Percentiles rank a stretch among this genome's conserved stretches.
These are phyloP conservation scores for Ormyrus nitidulus DNA, from an alignment of 2,888 invertebrate species.

Conservation along the genomic window DNA sequence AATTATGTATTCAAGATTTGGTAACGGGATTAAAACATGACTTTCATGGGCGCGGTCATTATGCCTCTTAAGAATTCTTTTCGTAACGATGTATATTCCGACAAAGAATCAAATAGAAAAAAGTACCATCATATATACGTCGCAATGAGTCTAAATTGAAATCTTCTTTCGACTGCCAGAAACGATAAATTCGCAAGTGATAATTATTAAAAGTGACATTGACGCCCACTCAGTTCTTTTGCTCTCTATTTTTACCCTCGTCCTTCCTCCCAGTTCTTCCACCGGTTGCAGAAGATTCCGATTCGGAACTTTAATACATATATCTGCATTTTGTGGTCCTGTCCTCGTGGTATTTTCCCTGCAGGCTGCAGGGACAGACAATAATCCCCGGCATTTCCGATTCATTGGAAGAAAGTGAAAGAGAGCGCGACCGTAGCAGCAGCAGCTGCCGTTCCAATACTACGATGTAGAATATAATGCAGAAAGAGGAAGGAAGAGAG, in stretches of 20 bases:
- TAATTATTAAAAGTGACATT: conserved; percentile 3
- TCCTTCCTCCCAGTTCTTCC: neutral
- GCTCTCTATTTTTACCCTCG: neutral
- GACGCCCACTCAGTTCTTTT: conserved; percentile 6
- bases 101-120: no score
- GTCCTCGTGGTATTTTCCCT: no score
- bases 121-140: no score
- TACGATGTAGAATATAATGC: no score
- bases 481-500: neutral
- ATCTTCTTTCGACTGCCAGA: neutral
- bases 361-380: neutral
- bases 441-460: no score
- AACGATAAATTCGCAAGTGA: neutral
- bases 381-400: neutral
- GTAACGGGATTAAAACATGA: no score
- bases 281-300: neutral
- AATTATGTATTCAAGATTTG: no score
- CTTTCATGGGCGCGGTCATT: no score
- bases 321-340: no score
- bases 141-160: neutral
- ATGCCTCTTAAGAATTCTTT: no score
- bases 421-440: neutral
- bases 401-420: neutral
- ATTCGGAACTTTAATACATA: no score
- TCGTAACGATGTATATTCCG: no score